Percentiles rank a stretch among this genome's conserved stretches.
Evolutionary conservation across 2,888 invertebrate genomes (phyloP).

Genomic region (Notodonta ziczac): DNA sequence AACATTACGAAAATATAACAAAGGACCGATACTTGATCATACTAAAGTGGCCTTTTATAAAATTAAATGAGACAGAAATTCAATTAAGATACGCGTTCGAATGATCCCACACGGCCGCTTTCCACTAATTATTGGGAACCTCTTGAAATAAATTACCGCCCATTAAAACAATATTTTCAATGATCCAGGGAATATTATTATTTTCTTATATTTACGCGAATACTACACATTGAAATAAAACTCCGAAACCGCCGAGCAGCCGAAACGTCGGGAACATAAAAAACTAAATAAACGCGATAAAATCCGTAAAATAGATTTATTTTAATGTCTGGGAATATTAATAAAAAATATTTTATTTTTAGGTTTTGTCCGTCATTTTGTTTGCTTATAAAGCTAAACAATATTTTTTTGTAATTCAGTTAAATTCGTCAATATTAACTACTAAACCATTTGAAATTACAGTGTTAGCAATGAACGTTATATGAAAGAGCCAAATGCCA

Average conservation of each 20-base stretch:
- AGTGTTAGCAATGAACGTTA: background rate
- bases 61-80: conserved; percentile 61
- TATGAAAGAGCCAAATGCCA: background rate
- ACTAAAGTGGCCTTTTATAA: conserved; percentile 42
- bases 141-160: conserved; percentile 40
- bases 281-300: too few relatives aligned
- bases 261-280: too few relatives aligned
- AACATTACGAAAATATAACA: conserved; percentile 21
- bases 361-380: too few relatives aligned
- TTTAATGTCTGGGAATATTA: too few relatives aligned
- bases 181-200: background rate
- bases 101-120: conserved; percentile 49
- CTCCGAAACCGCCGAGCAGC: too few relatives aligned
- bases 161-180: too few relatives aligned
- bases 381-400: too few relatives aligned
- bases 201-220: too few relatives aligned
- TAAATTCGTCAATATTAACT: background rate
- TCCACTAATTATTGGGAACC: conserved; percentile 48
- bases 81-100: conserved; percentile 56
- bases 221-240: too few relatives aligned
- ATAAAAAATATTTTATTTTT: too few relatives aligned
- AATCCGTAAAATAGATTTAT: too few relatives aligned
- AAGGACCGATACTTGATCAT: conserved; percentile 41
- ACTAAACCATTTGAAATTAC: background rate
- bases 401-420: too few relatives aligned